Conservation (phyloP, 2,888 invertebrate species). For the Synergus itoensis region DNA sequence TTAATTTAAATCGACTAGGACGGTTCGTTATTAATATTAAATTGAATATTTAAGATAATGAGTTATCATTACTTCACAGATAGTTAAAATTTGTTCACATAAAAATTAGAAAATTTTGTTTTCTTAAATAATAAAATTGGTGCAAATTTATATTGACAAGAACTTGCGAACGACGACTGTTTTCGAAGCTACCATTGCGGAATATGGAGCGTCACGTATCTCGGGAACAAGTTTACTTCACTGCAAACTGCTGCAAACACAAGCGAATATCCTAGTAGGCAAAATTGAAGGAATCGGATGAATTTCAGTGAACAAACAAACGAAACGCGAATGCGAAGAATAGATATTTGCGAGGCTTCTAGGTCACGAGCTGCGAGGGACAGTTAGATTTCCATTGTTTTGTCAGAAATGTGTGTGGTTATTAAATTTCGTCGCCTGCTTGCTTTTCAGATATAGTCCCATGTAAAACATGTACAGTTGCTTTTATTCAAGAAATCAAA, state of each 20-base stretch:
- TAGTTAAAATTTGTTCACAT: no score
- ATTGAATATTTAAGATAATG: no score
- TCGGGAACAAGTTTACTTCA: constrained; percentile 43
- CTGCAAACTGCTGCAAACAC: constrained; percentile 44
- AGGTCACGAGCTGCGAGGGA: constrained; percentile 9
- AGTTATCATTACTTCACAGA: no score
- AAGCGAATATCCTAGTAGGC: constrained; percentile 46
- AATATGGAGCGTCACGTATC: constrained; percentile 33
- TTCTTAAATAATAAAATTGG: background rate
- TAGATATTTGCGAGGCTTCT: constrained; percentile 13
- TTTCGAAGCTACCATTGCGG: constrained; percentile 14
- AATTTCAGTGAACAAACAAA: constrained; percentile 21
- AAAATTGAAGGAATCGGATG: constrained; percentile 43
- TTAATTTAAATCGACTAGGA: no score
- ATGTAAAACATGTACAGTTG: background rate
- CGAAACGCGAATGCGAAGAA: constrained; percentile 21
- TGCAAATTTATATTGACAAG: constrained; percentile 15
- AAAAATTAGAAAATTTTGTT: no score
- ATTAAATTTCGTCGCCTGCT: constrained; percentile 10
- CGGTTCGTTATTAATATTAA: no score
- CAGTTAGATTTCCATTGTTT: constrained; percentile 32
- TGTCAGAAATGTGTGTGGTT: constrained; percentile 8
- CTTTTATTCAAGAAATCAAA: constrained; percentile 12
- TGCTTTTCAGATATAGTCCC: background rate
- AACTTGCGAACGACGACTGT: constrained; percentile 24